Conservation (phyloP, 2,888 invertebrate genomes). For the Serrognathus titanus region DNA sequence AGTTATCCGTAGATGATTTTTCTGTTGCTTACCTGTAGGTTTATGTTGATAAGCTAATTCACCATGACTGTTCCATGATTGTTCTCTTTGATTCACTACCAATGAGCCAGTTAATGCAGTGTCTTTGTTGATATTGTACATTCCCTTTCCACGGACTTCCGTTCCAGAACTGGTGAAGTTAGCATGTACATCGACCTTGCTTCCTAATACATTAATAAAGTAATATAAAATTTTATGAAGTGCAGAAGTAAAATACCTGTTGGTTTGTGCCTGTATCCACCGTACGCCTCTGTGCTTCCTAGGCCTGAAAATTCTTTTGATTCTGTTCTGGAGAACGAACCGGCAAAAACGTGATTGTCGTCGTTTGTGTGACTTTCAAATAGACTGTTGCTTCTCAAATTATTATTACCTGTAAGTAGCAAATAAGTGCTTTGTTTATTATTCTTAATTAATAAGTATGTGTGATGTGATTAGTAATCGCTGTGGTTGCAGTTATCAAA, state of each 20-base stretch:
- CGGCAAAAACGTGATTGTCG: too few relatives aligned
- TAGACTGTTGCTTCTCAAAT: too few relatives aligned
- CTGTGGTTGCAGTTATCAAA: too few relatives aligned
- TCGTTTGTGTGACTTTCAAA: too few relatives aligned
- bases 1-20: neutral
- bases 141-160: neutral
- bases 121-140: neutral
- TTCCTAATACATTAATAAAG: neutral
- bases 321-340: too few relatives aligned
- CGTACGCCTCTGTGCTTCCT: neutral
- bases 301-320: too few relatives aligned
- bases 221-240: neutral
- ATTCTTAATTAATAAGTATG: too few relatives aligned
- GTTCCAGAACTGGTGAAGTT: neutral
- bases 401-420: too few relatives aligned
- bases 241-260: neutral
- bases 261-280: neutral
- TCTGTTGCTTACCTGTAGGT: neutral
- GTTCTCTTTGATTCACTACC: neutral
- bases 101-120: neutral
- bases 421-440: too few relatives aligned
- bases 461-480: too few relatives aligned
- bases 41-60: neutral
- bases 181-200: neutral
- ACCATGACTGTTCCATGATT: neutral